These are phyloP conservation scores for Netelia melanura DNA, from an alignment of 2,888 invertebrate species.

Conservation along the genomic window DNA sequence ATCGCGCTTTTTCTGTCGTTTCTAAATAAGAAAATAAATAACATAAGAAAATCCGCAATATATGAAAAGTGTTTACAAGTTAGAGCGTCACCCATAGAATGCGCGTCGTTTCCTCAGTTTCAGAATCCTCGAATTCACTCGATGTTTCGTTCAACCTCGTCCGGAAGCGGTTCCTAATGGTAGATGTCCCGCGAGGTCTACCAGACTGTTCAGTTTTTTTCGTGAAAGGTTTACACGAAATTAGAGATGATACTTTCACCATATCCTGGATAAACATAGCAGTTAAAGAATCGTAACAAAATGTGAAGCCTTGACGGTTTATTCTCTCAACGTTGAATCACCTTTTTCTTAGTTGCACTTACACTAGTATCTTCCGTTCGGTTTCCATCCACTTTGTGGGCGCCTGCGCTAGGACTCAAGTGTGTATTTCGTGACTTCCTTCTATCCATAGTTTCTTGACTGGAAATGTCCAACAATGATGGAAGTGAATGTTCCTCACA, in stretches of 20 bases:
- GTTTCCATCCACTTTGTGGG: constrained; percentile 8
- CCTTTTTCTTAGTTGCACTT: constrained; percentile 46
- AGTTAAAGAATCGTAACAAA: neutral
- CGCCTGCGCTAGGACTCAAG: neutral
- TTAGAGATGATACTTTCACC: constrained; percentile 36
- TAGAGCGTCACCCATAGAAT: constrained; percentile 23
- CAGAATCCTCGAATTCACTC: constrained; percentile 44
- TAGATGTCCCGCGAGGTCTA: constrained; percentile 5
- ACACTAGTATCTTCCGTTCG: constrained; percentile 9
- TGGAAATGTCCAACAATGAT: constrained; percentile 58
- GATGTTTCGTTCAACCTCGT: constrained; percentile 47
- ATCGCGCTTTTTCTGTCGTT: constrained; percentile 40
- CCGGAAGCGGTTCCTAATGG: constrained; percentile 33
- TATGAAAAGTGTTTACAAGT: neutral
- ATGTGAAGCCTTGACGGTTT: neutral
- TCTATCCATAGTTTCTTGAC: constrained; percentile 20
- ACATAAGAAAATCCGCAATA: neutral
- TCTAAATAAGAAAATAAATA: constrained; percentile 42
- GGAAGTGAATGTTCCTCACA: constrained; percentile 55
- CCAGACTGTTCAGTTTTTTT: constrained; percentile 3
- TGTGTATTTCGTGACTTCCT: constrained; percentile 42
- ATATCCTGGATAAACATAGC: constrained; percentile 16
- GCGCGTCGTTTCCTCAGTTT: constrained; percentile 29
- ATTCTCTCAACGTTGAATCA: neutral
- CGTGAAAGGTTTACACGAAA: neutral